Percentiles rank a stretch among this genome's conserved stretches.
Conservation (phyloP, 2,113 vertebrate species). For the Merops nubicus region DNA sequence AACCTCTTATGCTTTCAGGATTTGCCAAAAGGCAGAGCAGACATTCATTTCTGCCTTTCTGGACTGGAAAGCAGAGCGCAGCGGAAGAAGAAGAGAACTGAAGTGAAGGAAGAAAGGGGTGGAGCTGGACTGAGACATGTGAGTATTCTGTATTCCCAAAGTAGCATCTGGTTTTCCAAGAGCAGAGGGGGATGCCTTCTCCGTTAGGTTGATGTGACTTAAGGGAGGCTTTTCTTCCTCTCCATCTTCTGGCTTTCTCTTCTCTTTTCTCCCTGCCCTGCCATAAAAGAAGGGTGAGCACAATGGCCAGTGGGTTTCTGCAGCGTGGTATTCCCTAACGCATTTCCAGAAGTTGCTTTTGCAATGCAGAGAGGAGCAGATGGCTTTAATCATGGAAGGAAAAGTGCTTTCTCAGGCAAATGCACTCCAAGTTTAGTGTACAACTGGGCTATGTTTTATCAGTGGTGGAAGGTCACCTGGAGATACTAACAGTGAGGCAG, state of each 20-base stretch:
- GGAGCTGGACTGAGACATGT: constrained; percentile 6
- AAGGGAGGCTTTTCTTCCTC: background rate
- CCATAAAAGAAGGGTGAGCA: background rate
- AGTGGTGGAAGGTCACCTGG: background rate
- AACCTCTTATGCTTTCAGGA: constrained; percentile 34
- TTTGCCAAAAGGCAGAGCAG: constrained; percentile 26
- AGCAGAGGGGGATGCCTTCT: background rate
- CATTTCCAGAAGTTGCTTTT: constrained; percentile 4
- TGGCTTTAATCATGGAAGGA: background rate
- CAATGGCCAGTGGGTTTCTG: background rate
- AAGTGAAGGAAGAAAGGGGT: constrained; percentile 21
- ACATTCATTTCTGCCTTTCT: constrained; percentile 23
- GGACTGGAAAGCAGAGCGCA: background rate
- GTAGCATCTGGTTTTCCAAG: background rate
- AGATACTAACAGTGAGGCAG: background rate
- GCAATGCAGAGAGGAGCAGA: background rate
- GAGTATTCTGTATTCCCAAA: constrained; percentile 34
- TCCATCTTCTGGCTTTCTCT: background rate
- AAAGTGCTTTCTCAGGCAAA: background rate
- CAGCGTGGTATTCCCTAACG: background rate
- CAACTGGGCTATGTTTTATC: background rate
- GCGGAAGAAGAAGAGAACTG: constrained; percentile 28
- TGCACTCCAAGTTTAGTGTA: background rate
- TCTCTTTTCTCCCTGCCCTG: background rate
- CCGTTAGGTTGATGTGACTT: background rate